These are phyloP conservation scores for Neoascia interrupta DNA, from an alignment of 2,888 invertebrate species.

Conservation along the genomic window DNA sequence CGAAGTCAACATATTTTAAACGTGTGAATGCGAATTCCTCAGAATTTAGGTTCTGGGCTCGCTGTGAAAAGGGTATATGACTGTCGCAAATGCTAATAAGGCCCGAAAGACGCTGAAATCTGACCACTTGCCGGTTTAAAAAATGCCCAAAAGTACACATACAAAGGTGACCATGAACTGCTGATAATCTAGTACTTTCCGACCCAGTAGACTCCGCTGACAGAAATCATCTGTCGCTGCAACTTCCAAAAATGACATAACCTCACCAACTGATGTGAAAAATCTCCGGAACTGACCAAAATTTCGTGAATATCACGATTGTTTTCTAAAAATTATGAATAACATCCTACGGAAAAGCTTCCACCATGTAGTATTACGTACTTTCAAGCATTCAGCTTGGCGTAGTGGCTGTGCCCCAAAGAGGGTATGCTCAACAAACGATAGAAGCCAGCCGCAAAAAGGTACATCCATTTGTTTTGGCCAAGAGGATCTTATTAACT, in stretches of 20 bases:
- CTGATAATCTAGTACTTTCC: slow-evolving; percentile 12
- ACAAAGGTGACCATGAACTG: too few relatives aligned
- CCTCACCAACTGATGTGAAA: slow-evolving; percentile 34
- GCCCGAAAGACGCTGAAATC: too few relatives aligned
- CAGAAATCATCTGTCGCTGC: slow-evolving; percentile 11
- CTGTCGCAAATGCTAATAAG: too few relatives aligned
- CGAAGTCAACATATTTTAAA: too few relatives aligned
- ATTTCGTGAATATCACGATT: slow-evolving; percentile 23
- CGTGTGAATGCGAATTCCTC: too few relatives aligned
- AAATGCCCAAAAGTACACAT: too few relatives aligned
- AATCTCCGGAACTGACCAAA: background rate
- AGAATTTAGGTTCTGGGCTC: too few relatives aligned
- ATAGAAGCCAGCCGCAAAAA: slow-evolving; percentile 35
- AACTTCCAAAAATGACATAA: slow-evolving; percentile 47
- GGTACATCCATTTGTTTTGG: slow-evolving; percentile 42
- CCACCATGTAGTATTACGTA: slow-evolving; percentile 27
- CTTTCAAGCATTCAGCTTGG: slow-evolving; percentile 15
- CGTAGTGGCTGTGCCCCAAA: background rate
- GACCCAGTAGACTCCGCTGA: slow-evolving; percentile 3
- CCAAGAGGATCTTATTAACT: background rate
- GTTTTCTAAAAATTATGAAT: slow-evolving; percentile 46
- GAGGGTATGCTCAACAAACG: slow-evolving; percentile 29
- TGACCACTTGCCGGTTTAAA: too few relatives aligned
- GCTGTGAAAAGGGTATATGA: too few relatives aligned
- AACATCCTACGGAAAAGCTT: slow-evolving; percentile 56